Evolutionary conservation across 2,888 invertebrate species (phyloP).

Genomic region (Apamea epomidion): DNA sequence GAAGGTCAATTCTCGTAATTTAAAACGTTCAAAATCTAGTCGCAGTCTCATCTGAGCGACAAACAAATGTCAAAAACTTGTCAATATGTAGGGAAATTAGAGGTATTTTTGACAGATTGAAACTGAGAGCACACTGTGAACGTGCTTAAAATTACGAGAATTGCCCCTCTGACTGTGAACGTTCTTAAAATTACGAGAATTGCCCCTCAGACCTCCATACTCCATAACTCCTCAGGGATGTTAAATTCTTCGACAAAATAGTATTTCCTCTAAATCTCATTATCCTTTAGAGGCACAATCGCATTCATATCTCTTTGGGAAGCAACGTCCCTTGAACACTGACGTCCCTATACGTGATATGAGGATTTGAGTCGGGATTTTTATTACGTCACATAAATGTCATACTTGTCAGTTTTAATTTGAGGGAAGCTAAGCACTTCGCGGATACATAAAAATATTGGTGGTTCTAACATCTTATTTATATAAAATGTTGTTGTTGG

Average conservation of each 20-base stretch:
- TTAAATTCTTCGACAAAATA: slow-evolving; percentile 7
- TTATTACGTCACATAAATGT: slow-evolving; percentile 55
- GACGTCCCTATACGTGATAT: slow-evolving; percentile 12
- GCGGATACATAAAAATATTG: neutral
- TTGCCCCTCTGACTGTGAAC: too few species aligned
- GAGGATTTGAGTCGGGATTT: slow-evolving; percentile 1
- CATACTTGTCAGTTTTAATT: slow-evolving; percentile 16
- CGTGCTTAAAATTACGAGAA: too few species aligned
- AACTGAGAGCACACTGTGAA: too few species aligned
- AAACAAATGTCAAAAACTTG: too few species aligned
- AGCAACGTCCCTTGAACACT: slow-evolving; percentile 51
- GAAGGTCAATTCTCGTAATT: too few species aligned
- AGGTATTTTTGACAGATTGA: too few species aligned
- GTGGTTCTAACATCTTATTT: neutral
- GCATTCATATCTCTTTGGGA: slow-evolving; percentile 34
- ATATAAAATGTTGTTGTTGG: too few species aligned
- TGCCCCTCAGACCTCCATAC: neutral
- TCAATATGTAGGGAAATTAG: too few species aligned
- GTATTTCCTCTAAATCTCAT: slow-evolving; percentile 23
- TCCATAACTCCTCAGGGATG: neutral
- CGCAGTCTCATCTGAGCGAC: too few species aligned
- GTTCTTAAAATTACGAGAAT: too few species aligned
- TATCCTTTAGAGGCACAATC: slow-evolving; percentile 31
- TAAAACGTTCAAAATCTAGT: too few species aligned
- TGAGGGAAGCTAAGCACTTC: neutral